Conservation (phyloP, 2,888 invertebrate genomes). For the Clitarchus hookeri region DNA sequence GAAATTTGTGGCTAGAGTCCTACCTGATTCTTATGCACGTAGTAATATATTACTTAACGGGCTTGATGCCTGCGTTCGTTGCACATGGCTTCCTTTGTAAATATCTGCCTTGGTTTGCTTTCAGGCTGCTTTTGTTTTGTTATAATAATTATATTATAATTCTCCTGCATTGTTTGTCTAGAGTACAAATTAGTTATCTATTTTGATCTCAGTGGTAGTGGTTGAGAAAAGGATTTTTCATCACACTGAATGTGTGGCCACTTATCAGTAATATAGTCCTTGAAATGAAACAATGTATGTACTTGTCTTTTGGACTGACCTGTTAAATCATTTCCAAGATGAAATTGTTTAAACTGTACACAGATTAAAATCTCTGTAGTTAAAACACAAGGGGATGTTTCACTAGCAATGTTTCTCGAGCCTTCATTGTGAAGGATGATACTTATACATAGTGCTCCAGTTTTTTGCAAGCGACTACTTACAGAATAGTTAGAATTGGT, state of each 20-base stretch:
- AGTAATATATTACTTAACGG: background rate
- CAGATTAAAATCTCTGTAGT: background rate
- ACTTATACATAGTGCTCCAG: background rate
- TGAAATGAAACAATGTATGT: constrained; percentile 2
- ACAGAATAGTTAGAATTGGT: background rate
- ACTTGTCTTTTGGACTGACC: constrained; percentile 1
- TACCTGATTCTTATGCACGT: constrained; percentile 6
- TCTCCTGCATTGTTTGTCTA: background rate
- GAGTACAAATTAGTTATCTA: constrained; percentile 14
- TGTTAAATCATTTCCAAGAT: background rate
- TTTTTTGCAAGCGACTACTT: background rate
- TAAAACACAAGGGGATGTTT: background rate
- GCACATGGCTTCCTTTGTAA: constrained; percentile 8
- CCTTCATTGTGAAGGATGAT: background rate
- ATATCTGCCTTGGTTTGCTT: constrained; percentile 7
- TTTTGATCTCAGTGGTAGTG: constrained; percentile 16
- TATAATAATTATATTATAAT: background rate
- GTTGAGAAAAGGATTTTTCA: constrained; percentile 20
- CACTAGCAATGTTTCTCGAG: background rate
- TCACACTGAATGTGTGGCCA: constrained; percentile 11
- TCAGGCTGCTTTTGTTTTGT: background rate
- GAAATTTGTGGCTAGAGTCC: background rate
- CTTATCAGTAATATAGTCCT: background rate
- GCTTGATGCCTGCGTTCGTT: background rate
- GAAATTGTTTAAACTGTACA: constrained; percentile 14